Percentiles rank a stretch among this genome's conserved stretches.
Conservation (phyloP, 2,888 invertebrate genomes). For the Proisotoma minuta region DNA sequence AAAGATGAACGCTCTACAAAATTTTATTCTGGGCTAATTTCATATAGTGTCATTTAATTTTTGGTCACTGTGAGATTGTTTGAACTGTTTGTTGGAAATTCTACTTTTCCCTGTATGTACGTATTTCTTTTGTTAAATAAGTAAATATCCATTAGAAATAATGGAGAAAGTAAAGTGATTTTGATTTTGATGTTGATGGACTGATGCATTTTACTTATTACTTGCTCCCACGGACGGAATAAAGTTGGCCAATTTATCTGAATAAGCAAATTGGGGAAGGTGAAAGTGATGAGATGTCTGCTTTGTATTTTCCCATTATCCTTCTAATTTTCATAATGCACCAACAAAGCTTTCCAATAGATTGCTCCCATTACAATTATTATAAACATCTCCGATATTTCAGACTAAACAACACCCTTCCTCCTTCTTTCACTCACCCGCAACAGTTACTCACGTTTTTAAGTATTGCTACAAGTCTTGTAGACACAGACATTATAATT, state of each 20-base stretch:
- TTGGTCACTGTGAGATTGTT: too few species aligned
- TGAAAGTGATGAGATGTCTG: neutral
- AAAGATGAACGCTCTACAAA: neutral
- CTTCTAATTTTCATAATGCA: constrained; percentile 6
- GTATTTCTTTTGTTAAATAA: neutral
- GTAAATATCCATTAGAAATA: neutral
- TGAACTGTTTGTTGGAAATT: neutral
- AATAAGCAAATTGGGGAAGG: neutral
- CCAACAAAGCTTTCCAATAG: too few species aligned
- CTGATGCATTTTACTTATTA: neutral
- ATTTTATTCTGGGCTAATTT: neutral
- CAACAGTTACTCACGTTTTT: too few species aligned
- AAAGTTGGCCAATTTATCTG: neutral
- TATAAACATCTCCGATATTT: too few species aligned
- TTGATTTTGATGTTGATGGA: neutral
- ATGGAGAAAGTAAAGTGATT: neutral
- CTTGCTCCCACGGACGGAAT: neutral
- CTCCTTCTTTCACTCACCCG: too few species aligned
- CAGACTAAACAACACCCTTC: too few species aligned
- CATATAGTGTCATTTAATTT: neutral
- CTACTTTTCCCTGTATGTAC: neutral
- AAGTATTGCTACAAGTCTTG: too few species aligned
- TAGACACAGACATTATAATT: too few species aligned
- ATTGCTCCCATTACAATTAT: too few species aligned
- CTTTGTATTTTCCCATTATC: neutral